These are phyloP conservation scores for Palythoa caribaeorum DNA, from an alignment of 92 coral and sea anemone genomes.

Conservation along the genomic window DNA sequence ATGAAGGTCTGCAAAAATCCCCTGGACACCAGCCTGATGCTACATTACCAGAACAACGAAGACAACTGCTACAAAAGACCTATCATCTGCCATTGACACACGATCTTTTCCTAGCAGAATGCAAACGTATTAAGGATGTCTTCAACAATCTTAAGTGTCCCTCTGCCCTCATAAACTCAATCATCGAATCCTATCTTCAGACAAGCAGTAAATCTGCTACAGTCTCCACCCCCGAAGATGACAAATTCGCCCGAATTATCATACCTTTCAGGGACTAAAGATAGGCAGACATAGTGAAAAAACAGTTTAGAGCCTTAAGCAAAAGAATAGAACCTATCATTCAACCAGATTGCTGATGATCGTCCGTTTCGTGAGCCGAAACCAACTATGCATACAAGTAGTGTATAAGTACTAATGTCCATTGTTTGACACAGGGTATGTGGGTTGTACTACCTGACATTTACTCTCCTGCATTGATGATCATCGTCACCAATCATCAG, in stretches of 20 bases:
- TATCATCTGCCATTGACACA: slow-evolving; percentile 25
- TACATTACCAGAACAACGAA: neutral
- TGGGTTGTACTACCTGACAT: too few relatives aligned
- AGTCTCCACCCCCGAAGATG: neutral
- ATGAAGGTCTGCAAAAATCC: too few relatives aligned
- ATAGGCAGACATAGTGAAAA: neutral
- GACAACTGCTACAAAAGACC: neutral
- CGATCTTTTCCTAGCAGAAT: slow-evolving; percentile 33
- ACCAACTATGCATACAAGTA: neutral
- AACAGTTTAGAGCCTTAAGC: neutral
- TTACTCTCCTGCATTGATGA: too few relatives aligned
- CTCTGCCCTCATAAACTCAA: neutral
- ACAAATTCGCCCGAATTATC: neutral
- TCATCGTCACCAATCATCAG: too few relatives aligned
- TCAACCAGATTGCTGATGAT: neutral
- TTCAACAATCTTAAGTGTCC: neutral
- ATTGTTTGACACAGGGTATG: too few relatives aligned
- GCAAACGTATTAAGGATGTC: slow-evolving; percentile 26
- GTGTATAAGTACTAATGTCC: too few relatives aligned
- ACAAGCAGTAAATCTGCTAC: neutral
- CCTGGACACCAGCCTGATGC: too few relatives aligned
- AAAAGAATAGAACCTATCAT: neutral
- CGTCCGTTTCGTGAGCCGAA: neutral
- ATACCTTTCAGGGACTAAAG: neutral
- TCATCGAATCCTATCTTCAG: neutral